These are phyloP conservation scores for Condylura cristata DNA, from an alignment of 2,113 vertebrate species.

Conservation along the genomic window DNA sequence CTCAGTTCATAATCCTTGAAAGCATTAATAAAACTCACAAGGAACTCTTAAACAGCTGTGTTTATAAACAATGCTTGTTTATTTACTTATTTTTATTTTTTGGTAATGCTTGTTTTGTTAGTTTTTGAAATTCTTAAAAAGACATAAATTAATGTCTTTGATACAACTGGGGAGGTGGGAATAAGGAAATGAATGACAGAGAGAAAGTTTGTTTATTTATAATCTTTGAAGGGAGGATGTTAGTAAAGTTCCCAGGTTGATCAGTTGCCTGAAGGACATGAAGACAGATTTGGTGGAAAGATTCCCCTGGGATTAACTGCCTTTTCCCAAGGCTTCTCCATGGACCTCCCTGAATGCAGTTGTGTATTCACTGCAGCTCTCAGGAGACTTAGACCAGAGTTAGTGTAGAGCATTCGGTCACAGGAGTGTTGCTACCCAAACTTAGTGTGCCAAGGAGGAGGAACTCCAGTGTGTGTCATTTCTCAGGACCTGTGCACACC, in stretches of 20 bases:
- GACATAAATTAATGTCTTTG: background rate
- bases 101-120: too few relatives aligned
- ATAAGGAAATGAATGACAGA: background rate
- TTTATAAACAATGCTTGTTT: too few relatives aligned
- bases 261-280: background rate
- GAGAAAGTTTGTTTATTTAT: background rate
- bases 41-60: background rate
- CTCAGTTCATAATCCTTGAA: background rate
- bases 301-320: background rate
- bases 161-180: background rate
- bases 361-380: background rate
- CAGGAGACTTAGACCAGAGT: background rate
- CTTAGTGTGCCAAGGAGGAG: background rate
- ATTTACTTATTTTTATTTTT: too few relatives aligned
- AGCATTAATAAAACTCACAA: background rate
- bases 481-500: background rate
- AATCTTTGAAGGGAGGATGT: background rate
- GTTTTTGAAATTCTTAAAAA: slow-evolving; percentile 20
- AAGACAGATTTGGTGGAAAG: background rate
- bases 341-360: background rate
- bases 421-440: background rate
- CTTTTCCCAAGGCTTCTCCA: background rate
- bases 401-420: background rate
- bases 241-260: background rate
- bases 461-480: background rate